phyloP scores from a whole-genome alignment of 2,888 invertebrate genomes.

The Parnassius mnemosyne region DNA sequence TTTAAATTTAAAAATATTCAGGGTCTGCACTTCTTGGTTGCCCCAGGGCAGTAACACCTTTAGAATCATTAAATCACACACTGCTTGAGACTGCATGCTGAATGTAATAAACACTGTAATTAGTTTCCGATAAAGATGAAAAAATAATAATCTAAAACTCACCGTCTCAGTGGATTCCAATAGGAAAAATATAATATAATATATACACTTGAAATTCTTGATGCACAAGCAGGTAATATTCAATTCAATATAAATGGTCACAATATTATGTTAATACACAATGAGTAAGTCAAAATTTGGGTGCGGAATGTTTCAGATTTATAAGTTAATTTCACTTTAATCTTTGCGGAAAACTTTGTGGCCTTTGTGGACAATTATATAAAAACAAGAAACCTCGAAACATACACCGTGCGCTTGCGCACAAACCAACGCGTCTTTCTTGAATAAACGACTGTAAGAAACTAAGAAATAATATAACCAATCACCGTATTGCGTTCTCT shows the following conservation, averaged over 20 bases:
- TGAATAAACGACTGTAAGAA: conserved; percentile 46
- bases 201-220: conserved; percentile 26
- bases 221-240: conserved; percentile 28
- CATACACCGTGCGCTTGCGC: conserved; percentile 45
- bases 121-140: too few species aligned
- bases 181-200: conserved; percentile 34
- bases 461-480: conserved; percentile 38
- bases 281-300: conserved; percentile 5
- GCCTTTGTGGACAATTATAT: conserved; percentile 23
- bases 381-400: conserved; percentile 34
- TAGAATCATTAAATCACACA: too few species aligned
- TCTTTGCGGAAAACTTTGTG: background rate
- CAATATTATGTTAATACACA: conserved; percentile 19
- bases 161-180: conserved; percentile 54
- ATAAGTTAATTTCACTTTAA: conserved; percentile 13
- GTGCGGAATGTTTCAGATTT: background rate
- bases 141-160: conserved; percentile 33
- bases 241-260: conserved; percentile 23
- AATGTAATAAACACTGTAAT: too few species aligned
- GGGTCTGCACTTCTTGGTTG: too few species aligned
- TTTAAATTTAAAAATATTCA: too few species aligned
- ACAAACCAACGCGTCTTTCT: conserved; percentile 38
- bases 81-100: background rate
- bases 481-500: conserved; percentile 64
- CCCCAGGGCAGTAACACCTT: too few species aligned